These are phyloP conservation scores for Mormoops blainvillei DNA, from an alignment of 2,113 vertebrate species.

Conservation along the genomic window DNA sequence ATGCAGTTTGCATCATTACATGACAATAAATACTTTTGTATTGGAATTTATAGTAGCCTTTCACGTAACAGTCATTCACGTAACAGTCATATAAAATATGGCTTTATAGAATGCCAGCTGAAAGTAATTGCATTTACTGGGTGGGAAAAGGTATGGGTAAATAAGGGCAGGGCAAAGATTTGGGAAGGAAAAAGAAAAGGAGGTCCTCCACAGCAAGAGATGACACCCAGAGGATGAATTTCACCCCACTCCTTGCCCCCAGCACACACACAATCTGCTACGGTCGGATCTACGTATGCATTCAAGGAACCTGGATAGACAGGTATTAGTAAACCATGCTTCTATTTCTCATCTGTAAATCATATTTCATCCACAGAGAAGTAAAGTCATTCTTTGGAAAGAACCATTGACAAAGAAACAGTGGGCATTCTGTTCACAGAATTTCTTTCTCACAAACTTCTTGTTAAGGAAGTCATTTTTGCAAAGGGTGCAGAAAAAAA, in stretches of 20 bases:
- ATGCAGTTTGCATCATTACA: background rate
- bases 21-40: background rate
- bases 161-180: background rate
- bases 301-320: background rate
- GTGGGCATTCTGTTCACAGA: background rate
- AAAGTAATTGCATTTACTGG: fast-evolving
- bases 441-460: background rate
- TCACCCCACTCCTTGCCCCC: fast-evolving
- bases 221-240: background rate
- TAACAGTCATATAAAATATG: no score
- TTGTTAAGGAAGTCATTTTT: background rate
- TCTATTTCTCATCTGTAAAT: background rate
- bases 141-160: background rate
- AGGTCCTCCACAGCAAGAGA: background rate
- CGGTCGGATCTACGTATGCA: no score
- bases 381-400: background rate
- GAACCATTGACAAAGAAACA: background rate
- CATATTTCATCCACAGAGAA: background rate
- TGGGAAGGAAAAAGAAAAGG: background rate
- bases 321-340: background rate
- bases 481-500: background rate
- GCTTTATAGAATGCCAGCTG: background rate
- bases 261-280: background rate
- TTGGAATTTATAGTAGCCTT: background rate
- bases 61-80: background rate